These are phyloP conservation scores for Saturnia pavonia DNA, from an alignment of 2,888 invertebrate species.

Conservation along the genomic window DNA sequence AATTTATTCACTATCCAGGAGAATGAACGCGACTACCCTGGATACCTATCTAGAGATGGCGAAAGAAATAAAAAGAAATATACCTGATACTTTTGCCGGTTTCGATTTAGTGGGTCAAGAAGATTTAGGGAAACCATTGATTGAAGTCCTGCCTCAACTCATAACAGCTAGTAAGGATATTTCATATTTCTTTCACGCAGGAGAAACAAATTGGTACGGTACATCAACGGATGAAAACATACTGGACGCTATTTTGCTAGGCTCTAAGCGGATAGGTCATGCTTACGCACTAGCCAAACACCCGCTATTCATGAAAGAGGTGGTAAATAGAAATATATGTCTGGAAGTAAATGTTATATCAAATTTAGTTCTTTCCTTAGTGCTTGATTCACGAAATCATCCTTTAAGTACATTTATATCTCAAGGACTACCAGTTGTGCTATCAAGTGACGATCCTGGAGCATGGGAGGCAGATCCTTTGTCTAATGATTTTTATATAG, in stretches of 20 bases:
- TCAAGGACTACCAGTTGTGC: slow-evolving; percentile 85
- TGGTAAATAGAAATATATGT: slow-evolving; percentile 83
- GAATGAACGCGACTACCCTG: slow-evolving; percentile 59
- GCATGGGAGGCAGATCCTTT: slow-evolving; percentile 88
- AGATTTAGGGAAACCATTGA: slow-evolving; percentile 84
- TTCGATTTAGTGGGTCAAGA: slow-evolving; percentile 92
- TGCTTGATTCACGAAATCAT: slow-evolving; percentile 89
- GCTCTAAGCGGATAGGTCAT: slow-evolving; percentile 89
- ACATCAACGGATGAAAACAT: slow-evolving; percentile 86
- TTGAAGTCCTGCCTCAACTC: slow-evolving; percentile 82
- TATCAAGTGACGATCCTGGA: slow-evolving; percentile 91
- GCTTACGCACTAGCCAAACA: slow-evolving; percentile 89
- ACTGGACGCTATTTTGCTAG: slow-evolving; percentile 88
- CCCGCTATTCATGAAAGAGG: slow-evolving; percentile 83
- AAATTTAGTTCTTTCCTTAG: slow-evolving; percentile 87
- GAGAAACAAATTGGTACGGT: slow-evolving; percentile 90
- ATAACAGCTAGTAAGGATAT: slow-evolving; percentile 72
- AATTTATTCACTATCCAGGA: slow-evolving; percentile 85
- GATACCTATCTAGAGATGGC: slow-evolving; percentile 67
- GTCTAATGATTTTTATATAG: slow-evolving; percentile 89
- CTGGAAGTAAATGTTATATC: slow-evolving; percentile 91
- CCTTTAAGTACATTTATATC: slow-evolving; percentile 85
- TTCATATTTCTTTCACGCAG: slow-evolving; percentile 90
- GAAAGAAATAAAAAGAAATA: slow-evolving; percentile 63
- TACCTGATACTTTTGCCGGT: slow-evolving; percentile 87